phyloP scores from a whole-genome alignment of 2,113 vertebrate genomes.

The Pampusana beccarii region DNA sequence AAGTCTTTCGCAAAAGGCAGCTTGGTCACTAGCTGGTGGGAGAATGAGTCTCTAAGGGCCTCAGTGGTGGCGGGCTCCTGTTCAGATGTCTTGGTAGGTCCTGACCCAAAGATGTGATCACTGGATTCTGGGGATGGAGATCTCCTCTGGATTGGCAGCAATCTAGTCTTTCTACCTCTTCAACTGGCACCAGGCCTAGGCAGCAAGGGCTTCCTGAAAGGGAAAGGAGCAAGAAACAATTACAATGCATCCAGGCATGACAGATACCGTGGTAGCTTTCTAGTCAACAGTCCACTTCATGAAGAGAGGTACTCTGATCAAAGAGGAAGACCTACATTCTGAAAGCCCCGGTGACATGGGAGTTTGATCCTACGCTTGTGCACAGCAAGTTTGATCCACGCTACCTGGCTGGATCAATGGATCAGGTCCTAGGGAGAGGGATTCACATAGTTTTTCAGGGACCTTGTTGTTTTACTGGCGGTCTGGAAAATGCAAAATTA shows the following conservation, averaged over 20 bases:
- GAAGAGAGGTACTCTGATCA: background rate
- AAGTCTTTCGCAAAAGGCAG: constrained; percentile 69
- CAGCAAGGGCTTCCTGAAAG: constrained; percentile 75
- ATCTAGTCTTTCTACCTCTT: constrained; percentile 72
- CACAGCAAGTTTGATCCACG: background rate
- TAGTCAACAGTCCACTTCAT: background rate
- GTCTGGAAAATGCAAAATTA: background rate
- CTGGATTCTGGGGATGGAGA: constrained; percentile 52
- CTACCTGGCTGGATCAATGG: background rate
- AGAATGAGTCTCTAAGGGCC: constrained; percentile 73
- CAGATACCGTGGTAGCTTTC: background rate
- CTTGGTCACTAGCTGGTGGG: constrained; percentile 68
- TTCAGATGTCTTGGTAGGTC: constrained; percentile 67
- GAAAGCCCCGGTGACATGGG: background rate
- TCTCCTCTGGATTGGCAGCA: constrained; percentile 69
- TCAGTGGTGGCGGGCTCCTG: constrained; percentile 54
- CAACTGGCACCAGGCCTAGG: constrained; percentile 80
- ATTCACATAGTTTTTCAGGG: background rate
- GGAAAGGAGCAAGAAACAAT: background rate
- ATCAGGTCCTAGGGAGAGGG: background rate
- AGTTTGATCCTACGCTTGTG: background rate
- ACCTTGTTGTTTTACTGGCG: background rate
- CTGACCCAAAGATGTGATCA: constrained; percentile 30
- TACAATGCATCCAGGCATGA: background rate
- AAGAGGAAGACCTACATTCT: background rate